Evolutionary conservation across 53 echinoderm and acorn worm genomes (phyloP).

Genomic region (Paelopatides confundens): DNA sequence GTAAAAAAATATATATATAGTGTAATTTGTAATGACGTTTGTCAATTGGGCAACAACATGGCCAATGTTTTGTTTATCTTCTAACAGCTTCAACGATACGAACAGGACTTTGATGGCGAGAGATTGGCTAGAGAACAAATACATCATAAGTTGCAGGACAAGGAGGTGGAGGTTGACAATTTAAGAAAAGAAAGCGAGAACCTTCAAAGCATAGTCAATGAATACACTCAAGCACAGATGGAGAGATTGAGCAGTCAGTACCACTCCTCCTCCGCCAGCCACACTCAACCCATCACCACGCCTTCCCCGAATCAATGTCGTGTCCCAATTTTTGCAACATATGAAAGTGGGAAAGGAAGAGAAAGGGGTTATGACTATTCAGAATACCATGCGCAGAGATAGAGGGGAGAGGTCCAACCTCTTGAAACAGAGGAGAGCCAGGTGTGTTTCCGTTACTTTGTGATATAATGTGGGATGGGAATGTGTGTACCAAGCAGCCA

Average conservation of each 20-base stretch:
- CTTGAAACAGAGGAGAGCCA: neutral
- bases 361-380: neutral
- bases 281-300: neutral
- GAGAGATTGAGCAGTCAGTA: slow-evolving; percentile 3
- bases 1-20: too few relatives aligned
- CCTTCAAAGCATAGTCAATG: neutral
- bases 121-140: slow-evolving; percentile 8
- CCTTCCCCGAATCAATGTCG: neutral
- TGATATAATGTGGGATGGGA: neutral
- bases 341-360: neutral
- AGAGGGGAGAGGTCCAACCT: neutral
- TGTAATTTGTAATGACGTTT: too few relatives aligned
- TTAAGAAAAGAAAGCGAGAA: neutral
- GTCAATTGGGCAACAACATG: neutral
- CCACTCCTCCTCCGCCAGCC: too few relatives aligned
- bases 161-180: neutral
- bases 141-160: neutral
- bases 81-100: slow-evolving; percentile 10
- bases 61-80: neutral
- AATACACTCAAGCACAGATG: neutral
- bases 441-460: neutral
- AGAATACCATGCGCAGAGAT: neutral
- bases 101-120: neutral
- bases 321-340: too few relatives aligned
- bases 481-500: neutral